Evolutionary conservation across 2,113 vertebrate species (phyloP).

Genomic region (Cochlearius cochlearius): DNA sequence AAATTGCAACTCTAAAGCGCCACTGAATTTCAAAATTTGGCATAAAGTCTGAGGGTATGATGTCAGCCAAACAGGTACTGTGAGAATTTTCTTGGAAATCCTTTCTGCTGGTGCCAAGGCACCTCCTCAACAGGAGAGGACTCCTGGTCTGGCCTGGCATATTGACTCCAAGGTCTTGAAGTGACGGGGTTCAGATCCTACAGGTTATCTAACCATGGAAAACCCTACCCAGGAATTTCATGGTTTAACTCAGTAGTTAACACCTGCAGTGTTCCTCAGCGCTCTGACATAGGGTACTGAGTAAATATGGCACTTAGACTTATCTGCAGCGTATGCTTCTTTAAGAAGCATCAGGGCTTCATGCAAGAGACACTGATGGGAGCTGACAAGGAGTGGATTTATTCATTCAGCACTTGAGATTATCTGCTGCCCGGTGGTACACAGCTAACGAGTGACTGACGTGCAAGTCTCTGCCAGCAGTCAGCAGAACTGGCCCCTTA

Average conservation of each 20-base stretch:
- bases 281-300: not conserved
- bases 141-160: not conserved
- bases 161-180: not conserved
- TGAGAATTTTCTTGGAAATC: not conserved
- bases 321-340: conserved; percentile 15
- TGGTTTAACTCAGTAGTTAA: not conserved
- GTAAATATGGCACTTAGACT: not conserved
- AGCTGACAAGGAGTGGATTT: conserved; percentile 66
- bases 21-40: not conserved
- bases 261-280: not conserved
- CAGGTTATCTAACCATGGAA: not conserved
- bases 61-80: not conserved
- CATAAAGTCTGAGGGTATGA: not conserved
- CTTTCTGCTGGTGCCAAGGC: not conserved
- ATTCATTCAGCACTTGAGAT: conserved; percentile 43
- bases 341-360: conserved; percentile 39
- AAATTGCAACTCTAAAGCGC: not conserved
- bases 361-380: conserved; percentile 42
- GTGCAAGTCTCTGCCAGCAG: not conserved
- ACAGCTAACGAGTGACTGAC: conserved; percentile 24
- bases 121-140: not conserved
- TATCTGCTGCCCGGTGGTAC: conserved; percentile 35
- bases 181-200: not conserved
- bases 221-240: not conserved
- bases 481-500: not conserved